These are phyloP conservation scores for Coluber constrictor DNA, from an alignment of 2,797 vertebrate species.

Conservation along the genomic window DNA sequence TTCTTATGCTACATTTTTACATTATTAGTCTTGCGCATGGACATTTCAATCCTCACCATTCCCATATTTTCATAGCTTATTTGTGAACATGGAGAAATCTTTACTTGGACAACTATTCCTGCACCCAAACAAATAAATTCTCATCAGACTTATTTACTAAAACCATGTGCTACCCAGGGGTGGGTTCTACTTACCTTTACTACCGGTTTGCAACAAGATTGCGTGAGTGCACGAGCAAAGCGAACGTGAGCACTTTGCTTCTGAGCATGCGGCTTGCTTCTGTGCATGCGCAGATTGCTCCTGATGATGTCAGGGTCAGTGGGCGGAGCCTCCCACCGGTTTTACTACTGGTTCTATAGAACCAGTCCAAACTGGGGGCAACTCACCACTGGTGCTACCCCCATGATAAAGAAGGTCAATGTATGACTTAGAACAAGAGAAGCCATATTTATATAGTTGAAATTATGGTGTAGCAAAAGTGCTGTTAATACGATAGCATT, in stretches of 20 bases:
- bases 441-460: background rate
- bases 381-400: background rate
- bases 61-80: background rate
- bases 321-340: too few relatives aligned
- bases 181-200: too few relatives aligned
- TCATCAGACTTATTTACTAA: constrained; percentile 1
- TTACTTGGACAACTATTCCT: background rate
- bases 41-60: background rate
- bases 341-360: too few relatives aligned
- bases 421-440: background rate
- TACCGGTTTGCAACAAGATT: too few relatives aligned
- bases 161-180: background rate
- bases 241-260: too few relatives aligned
- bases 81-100: background rate
- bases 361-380: too few relatives aligned
- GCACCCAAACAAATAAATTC: background rate
- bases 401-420: background rate
- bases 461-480: background rate
- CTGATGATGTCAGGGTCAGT: too few relatives aligned
- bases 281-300: too few relatives aligned
- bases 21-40: background rate
- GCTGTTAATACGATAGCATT: constrained; percentile 7
- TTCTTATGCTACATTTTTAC: background rate
- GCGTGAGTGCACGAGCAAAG: too few relatives aligned
- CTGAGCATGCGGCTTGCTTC: too few relatives aligned